Evolutionary conservation across 2,888 invertebrate species (phyloP), one percentile per base, ranked within the genome.

Genomic region (Alsophila aescularia): DNA sequence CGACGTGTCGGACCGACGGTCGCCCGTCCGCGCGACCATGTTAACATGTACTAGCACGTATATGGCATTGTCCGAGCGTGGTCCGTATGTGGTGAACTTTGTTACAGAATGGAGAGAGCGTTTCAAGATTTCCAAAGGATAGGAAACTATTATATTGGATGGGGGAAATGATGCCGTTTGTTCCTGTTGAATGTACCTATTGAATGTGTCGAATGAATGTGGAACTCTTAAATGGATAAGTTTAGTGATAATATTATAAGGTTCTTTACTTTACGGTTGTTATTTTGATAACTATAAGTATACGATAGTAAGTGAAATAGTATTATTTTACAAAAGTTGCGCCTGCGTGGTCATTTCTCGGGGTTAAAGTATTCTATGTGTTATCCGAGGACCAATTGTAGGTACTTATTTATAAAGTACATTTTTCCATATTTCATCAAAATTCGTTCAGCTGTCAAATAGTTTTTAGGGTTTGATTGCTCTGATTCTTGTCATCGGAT

Each of bases 41-140:
- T 67, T 64, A 67, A 62, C 62, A 71, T 64, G 58, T 66, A 70
- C 59, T 62, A 63, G 62, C 68, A 66, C 58, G 58, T 67, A 66
- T 49, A 53, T 54, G 42, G 21, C 40, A 1, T 18, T 45, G 50
- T 56, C 50, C 32, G 45, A 45, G 14, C 32, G 36, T 32, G 32
- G 32, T 32, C 32, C 32, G 32, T 40, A 43, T 52, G 56, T 47
- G 36, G 21, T 36, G 13, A 49, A 45, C 50, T 40, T 45, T 55
- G 50, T 47, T 39, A 55, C 50, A 43, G 45, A 45, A 56, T 42
- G 43, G 37, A 13, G 37, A 14, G 55, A 51, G 36, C 41, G 48
- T 48, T 52, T 40, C 50, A 47, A 51, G 50, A 50, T 50, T 56
- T 51, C 40, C 49, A 49, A 49, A 34, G 13, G 44, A 49, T 49